Conservation (phyloP, 1,140 invertebrate genomes). For the Metopolophium dirhodum region DNA sequence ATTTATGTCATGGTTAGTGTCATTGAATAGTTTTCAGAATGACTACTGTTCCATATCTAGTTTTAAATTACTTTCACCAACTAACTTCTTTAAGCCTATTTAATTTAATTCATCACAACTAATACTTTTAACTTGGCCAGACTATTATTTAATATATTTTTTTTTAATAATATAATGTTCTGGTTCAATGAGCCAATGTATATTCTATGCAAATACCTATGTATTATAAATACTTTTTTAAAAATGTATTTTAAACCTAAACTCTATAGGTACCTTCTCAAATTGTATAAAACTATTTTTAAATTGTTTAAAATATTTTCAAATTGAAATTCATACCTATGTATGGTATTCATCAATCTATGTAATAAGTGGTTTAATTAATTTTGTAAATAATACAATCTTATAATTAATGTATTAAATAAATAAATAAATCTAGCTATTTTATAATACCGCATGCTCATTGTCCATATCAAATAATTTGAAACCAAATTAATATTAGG, state of each 20-base stretch:
- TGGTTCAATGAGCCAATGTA: slow-evolving; percentile 2
- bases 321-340: background rate
- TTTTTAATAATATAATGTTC: slow-evolving; percentile 24
- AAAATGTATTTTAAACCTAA: background rate
- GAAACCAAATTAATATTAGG: no score
- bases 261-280: background rate
- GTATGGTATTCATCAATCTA: no score
- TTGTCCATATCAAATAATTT: no score
- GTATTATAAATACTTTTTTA: background rate
- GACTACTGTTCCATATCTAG: slow-evolving; percentile 53
- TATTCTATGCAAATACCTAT: background rate
- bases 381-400: no score
- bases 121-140: background rate
- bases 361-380: no score
- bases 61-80: slow-evolving; percentile 55
- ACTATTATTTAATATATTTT: background rate
- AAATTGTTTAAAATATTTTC: background rate
- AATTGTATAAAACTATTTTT: no score
- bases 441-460: no score
- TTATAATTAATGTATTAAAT: no score
- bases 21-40: slow-evolving; percentile 43
- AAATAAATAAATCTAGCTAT: no score
- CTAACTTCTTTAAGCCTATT: slow-evolving; percentile 19
- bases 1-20: slow-evolving; percentile 54
- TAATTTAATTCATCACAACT: slow-evolving; percentile 45